Base-by-base conservation (phyloP, 2,113 vertebrate genomes). In the Catagonus wagneri region DNA sequence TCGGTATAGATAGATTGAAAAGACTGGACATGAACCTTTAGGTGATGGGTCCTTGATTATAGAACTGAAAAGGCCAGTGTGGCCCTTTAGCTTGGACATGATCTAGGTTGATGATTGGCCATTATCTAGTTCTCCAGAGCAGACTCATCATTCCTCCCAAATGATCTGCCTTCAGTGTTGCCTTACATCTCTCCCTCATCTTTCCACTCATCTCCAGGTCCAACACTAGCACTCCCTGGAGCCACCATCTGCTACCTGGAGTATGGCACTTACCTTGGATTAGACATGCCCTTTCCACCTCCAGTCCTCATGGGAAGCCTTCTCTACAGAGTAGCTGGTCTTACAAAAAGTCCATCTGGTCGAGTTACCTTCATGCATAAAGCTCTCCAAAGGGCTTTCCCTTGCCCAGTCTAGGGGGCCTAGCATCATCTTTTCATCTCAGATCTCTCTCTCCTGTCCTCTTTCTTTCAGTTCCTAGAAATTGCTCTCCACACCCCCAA, bases 191-290 rank as follows among this genome's bases (percentile, higher is more conserved):
- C 36, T 13, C 36, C 58, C 25, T 86, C 15, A 22, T 83, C 39
- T 16, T 58, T 63, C 32, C 17, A 6, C 4, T 44, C 27, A 52
- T 61, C 17, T 83, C 17, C 60, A 13, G 10, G n/a, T 2, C 15
- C 23, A 39, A 20, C 17, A 54, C 0, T 7, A 7, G 3, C 4
- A 10, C 5, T 22, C 19, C 8, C 0, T 5, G 11, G 22, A 20
- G 7, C 58, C 14, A 2, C 19, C n/a, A 11, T 61, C 50, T 72
- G 6, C 44, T 52, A 4, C 61, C 52, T 32, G 29, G 58, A 52
- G 3, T 29, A 32, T 14, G 7, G 6, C 34, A 19, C 11, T n/a
- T 6, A 44, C 23, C 15, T 80, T 39, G 63, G 20, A n/a, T 39
- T n/a, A 63, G 34, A 32, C 56, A 10, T 32, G 6, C 34, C 9